Conservation (phyloP, 2,888 invertebrate genomes). For the Brachylomia viminalis region DNA sequence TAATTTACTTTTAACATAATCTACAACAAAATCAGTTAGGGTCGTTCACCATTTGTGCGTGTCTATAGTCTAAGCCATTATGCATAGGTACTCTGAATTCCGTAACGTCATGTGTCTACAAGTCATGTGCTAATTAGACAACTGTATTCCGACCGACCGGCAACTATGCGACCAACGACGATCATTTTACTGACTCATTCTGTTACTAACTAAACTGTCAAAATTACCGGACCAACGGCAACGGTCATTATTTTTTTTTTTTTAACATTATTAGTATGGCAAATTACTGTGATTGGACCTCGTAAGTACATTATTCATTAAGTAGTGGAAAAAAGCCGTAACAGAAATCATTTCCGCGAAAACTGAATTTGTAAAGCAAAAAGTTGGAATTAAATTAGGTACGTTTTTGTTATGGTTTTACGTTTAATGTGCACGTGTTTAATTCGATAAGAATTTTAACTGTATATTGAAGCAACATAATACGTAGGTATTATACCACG, state of each 20-base stretch:
- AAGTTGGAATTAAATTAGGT: neutral
- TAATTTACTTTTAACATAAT: neutral
- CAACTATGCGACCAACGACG: slow-evolving; percentile 5
- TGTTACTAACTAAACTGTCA: slow-evolving; percentile 26
- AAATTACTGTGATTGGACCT: slow-evolving; percentile 36
- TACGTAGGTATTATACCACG: neutral
- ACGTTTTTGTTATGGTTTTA: slow-evolving; percentile 5
- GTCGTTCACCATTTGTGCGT: slow-evolving; percentile 2
- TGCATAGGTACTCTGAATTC: slow-evolving; percentile 8
- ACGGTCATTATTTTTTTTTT: slow-evolving; percentile 41
- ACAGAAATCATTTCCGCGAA: slow-evolving; percentile 15
- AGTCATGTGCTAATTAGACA: slow-evolving; percentile 53
- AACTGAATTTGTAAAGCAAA: slow-evolving; percentile 20
- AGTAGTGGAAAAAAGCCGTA: slow-evolving; percentile 13
- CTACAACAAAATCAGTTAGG: neutral
- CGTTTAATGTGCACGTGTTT: neutral
- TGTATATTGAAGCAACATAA: neutral
- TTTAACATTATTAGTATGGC: slow-evolving; percentile 18
- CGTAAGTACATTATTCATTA: slow-evolving; percentile 12
- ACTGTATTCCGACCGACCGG: slow-evolving; percentile 41
- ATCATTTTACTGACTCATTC: slow-evolving; percentile 29
- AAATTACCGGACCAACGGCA: slow-evolving; percentile 26
- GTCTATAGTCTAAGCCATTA: slow-evolving; percentile 6
- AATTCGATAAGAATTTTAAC: neutral
- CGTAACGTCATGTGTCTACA: slow-evolving; percentile 34